Evolutionary conservation across 2,797 vertebrate species (phyloP).

Genomic region (Limnodromus scolopaceus): DNA sequence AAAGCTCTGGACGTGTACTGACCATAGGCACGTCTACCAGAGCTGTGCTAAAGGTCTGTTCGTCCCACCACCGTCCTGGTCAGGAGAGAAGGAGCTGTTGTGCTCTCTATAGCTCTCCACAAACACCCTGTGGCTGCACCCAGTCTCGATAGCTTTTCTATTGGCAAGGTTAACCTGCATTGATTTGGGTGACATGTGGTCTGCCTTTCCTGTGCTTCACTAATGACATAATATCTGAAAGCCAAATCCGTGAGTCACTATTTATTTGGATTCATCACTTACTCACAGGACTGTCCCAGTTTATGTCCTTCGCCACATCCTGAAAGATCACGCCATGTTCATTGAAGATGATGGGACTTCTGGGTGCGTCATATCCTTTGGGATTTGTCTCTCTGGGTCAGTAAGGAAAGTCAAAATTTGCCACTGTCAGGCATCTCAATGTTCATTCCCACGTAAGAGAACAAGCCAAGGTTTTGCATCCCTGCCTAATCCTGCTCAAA

Average conservation of each 20-base stretch:
- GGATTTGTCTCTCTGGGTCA: not conserved
- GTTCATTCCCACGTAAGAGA: not conserved
- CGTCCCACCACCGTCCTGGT: rapidly evolving
- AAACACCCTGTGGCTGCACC: not conserved
- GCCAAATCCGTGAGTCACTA: not conserved
- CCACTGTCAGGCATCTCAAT: not conserved
- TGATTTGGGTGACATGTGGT: not conserved
- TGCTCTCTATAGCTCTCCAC: not conserved
- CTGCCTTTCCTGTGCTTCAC: conserved; percentile 8
- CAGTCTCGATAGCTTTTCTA: not conserved
- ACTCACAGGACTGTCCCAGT: not conserved
- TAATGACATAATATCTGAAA: not conserved
- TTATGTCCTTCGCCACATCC: not conserved
- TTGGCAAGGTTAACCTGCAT: not conserved
- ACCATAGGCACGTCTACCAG: not conserved
- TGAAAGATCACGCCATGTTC: not conserved
- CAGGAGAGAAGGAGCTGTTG: not conserved
- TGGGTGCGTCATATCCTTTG: not conserved
- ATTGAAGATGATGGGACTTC: not conserved
- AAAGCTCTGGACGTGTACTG: not conserved
- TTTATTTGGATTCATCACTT: not conserved
- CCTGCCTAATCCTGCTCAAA: not conserved
- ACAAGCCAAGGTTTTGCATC: not conserved
- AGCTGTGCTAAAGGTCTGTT: not conserved
- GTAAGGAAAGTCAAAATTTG: not conserved